These are phyloP conservation scores for Popillia japonica DNA, from an alignment of 1,140 invertebrate genomes.

Conservation along the genomic window DNA sequence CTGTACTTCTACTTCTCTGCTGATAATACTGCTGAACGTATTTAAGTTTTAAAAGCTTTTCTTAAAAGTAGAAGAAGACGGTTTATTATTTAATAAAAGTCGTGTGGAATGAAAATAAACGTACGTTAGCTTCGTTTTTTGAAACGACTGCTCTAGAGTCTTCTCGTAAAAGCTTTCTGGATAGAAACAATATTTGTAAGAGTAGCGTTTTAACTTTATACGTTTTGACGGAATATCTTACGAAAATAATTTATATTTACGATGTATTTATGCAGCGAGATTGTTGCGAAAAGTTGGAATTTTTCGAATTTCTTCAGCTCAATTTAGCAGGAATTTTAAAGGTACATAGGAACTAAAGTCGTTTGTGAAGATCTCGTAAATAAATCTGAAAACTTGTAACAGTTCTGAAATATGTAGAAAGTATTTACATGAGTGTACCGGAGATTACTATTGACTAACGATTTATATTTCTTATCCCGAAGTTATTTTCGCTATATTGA, in stretches of 20 bases:
- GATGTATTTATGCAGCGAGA: background rate
- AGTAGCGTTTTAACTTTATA: background rate
- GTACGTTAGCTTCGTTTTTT: background rate
- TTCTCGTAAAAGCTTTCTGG: background rate
- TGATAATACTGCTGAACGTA: conserved; percentile 7
- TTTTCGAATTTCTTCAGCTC: background rate
- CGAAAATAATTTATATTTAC: conserved; percentile 20
- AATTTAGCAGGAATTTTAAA: conserved; percentile 7
- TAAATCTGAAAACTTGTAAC: background rate
- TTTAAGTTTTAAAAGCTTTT: conserved; percentile 34
- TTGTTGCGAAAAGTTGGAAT: background rate
- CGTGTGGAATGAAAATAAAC: conserved; percentile 27
- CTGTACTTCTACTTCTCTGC: background rate
- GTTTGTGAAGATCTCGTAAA: background rate
- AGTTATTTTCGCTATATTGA: too few relatives aligned
- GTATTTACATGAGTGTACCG: too few relatives aligned
- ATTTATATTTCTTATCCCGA: too few relatives aligned
- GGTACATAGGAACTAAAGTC: background rate
- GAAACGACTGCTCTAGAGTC: background rate
- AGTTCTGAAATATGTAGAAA: too few relatives aligned
- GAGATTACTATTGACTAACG: too few relatives aligned
- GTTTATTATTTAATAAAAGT: conserved; percentile 36
- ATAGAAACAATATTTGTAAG: conserved; percentile 10
- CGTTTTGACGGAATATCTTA: background rate
- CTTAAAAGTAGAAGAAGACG: conserved; percentile 1